Evolutionary conservation across 2,113 vertebrate genomes (phyloP), one percentile per base, ranked within the genome.

Genomic region (Odocoileus virginianus): DNA sequence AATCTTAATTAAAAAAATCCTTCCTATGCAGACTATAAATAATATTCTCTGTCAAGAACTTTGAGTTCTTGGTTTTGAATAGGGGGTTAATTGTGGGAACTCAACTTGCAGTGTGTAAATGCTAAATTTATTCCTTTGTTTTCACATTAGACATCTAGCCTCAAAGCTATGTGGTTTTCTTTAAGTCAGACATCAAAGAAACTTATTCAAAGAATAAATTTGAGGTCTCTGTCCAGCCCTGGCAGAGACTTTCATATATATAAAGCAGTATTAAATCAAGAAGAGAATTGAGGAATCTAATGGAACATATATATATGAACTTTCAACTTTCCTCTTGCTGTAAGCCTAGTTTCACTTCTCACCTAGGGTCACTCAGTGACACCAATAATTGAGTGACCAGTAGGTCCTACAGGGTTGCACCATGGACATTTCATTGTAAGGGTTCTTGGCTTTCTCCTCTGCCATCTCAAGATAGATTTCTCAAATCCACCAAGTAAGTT

Each of bases 371-470:
- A 7, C 1, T 7, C 8, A 40, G 2, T 11, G 23, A 33, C 2
- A 67, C 0, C 12, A 71, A 2, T 28, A 19, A 55, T 2, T 7
- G 2, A 58, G 7, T 5, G 15, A 19, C 8, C 13, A 14, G 19
- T 3, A 33, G 7, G 19, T 58, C 45, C 13, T 6, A 3, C 19
- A 61, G 11, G 28, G 5, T 11, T 89, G 12, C 2, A 5, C 2
- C 45, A 40, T 23, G 7, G 54, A 2, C 28, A 2, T 17, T 89
- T n/a, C 3, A 10, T 40, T 11, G 40, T 89, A 55, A 86, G 28
- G 2, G 6, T 47, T 90, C 43, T 89, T 61, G 33, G 3, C 16
- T 76, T 91, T 54, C 14, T 76, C 21, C 12, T 60, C 52, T 55
- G 43, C 6, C 14, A 57, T 84, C 60, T 67, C 10, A 33, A 74